A percentile compares a stretch with the other conserved stretches of the same genome.
These are phyloP conservation scores for Papilio gigon DNA, from an alignment of 2,888 invertebrate species.

Conservation along the genomic window DNA sequence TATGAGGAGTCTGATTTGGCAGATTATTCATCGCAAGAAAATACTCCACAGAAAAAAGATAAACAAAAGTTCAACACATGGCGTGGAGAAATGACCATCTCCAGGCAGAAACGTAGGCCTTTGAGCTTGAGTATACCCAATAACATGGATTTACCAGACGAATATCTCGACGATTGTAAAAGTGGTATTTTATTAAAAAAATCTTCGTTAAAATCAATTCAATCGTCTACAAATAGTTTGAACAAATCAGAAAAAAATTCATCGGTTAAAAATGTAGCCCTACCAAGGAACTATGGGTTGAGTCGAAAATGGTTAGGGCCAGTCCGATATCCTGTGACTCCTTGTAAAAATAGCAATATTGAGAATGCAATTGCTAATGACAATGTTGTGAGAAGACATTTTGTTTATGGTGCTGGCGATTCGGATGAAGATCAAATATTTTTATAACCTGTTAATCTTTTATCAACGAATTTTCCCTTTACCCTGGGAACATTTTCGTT, in stretches of 20 bases:
- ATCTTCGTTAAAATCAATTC: conserved; percentile 71
- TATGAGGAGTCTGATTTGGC: conserved; percentile 67
- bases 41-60: conserved; percentile 65
- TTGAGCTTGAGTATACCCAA: conserved; percentile 75
- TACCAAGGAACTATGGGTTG: conserved; percentile 83
- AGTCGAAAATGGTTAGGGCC: conserved; percentile 84
- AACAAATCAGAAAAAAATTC: conserved; percentile 66
- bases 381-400: conserved; percentile 72
- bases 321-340: conserved; percentile 85
- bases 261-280: conserved; percentile 73
- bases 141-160: conserved; percentile 67
- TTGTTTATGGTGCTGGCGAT: conserved; percentile 77
- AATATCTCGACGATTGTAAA: conserved; percentile 63
- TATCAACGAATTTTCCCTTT: neutral
- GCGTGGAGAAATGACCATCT: conserved; percentile 58
- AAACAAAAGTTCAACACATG: conserved; percentile 73
- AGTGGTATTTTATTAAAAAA: conserved; percentile 61
- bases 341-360: conserved; percentile 77
- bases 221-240: conserved; percentile 69
- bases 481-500: neutral
- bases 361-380: conserved; percentile 66
- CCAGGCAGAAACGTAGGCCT: conserved; percentile 68
- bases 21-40: conserved; percentile 69
- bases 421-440: conserved; percentile 86
- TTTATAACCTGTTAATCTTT: conserved; percentile 67